Conservation (phyloP, 1,140 invertebrate species). For the Zaprionus kolodkinae region DNA sequence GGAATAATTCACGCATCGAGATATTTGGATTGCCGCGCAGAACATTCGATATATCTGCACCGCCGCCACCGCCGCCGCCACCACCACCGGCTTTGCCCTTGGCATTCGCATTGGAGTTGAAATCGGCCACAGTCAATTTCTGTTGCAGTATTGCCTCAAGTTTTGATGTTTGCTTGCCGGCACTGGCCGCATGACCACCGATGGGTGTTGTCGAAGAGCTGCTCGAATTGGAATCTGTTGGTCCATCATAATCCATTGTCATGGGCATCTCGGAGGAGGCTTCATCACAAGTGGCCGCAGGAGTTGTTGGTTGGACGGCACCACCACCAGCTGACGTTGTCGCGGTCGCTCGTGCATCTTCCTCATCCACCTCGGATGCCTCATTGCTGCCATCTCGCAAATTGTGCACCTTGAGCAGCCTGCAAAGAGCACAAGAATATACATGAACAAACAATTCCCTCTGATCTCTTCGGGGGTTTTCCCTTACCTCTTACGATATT, state of each 20-base stretch:
- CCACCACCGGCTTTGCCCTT: slow-evolving; percentile 14
- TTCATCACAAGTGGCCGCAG: slow-evolving; percentile 21
- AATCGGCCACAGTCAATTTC: slow-evolving; percentile 35
- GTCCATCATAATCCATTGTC: slow-evolving; percentile 71
- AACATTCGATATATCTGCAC: slow-evolving; percentile 83
- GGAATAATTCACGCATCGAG: slow-evolving; percentile 91
- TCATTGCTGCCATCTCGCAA: slow-evolving; percentile 87
- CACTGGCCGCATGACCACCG: slow-evolving; percentile 16
- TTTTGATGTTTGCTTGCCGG: slow-evolving; percentile 70
- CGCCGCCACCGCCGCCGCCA: background rate
- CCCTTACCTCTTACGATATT: slow-evolving; percentile 88
- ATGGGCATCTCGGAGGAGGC: slow-evolving; percentile 48
- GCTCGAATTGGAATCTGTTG: slow-evolving; percentile 71
- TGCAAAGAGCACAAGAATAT: slow-evolving; percentile 74
- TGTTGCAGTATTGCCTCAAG: slow-evolving; percentile 79
- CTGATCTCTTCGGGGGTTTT: background rate
- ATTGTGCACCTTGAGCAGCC: slow-evolving; percentile 89
- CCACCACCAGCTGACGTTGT: slow-evolving; percentile 54
- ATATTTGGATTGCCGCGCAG: slow-evolving; percentile 91
- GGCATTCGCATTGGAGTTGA: slow-evolving; percentile 1
- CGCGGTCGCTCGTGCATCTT: slow-evolving; percentile 32
- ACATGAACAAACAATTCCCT: background rate
- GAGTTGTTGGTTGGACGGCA: slow-evolving; percentile 21
- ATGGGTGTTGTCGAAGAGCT: slow-evolving; percentile 56
- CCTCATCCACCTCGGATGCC: slow-evolving; percentile 74